Evolutionary conservation across 1,140 invertebrate genomes (phyloP).

Genomic region (Dreissena rostriformis): DNA sequence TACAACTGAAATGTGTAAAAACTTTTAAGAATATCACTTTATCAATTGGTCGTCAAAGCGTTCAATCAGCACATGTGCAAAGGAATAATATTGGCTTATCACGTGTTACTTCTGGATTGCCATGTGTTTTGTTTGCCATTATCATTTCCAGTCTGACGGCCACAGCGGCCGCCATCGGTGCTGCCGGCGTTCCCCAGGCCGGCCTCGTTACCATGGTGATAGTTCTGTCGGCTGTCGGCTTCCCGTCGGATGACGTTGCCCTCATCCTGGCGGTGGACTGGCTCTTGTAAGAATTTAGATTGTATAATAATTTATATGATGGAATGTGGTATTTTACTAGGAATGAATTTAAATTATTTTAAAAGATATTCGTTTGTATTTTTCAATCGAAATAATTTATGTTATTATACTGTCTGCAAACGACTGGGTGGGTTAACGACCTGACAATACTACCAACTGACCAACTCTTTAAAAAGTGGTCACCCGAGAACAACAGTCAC

Average conservation of each 20-base stretch:
- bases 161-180: conserved; percentile 95
- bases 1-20: too few species aligned
- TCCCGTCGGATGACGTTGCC: conserved; percentile 95
- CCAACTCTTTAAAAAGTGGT: too few species aligned
- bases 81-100: background rate
- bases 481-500: too few species aligned
- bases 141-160: conserved; percentile 84
- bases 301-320: too few species aligned
- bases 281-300: conserved; percentile 90
- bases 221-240: conserved; percentile 95
- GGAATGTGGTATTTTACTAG: too few species aligned
- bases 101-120: background rate
- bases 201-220: conserved; percentile 95
- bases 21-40: too few species aligned
- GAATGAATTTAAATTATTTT: too few species aligned
- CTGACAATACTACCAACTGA: too few species aligned
- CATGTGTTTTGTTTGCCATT: background rate
- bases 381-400: too few species aligned
- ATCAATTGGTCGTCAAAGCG: background rate
- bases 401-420: too few species aligned
- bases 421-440: too few species aligned
- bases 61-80: background rate
- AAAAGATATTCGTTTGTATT: too few species aligned
- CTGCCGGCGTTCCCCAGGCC: conserved; percentile 97
- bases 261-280: conserved; percentile 98